Evolutionary conservation across 1,140 invertebrate species (phyloP), one percentile per base, ranked within the genome.

Genomic region (Drosophila serrata): DNA sequence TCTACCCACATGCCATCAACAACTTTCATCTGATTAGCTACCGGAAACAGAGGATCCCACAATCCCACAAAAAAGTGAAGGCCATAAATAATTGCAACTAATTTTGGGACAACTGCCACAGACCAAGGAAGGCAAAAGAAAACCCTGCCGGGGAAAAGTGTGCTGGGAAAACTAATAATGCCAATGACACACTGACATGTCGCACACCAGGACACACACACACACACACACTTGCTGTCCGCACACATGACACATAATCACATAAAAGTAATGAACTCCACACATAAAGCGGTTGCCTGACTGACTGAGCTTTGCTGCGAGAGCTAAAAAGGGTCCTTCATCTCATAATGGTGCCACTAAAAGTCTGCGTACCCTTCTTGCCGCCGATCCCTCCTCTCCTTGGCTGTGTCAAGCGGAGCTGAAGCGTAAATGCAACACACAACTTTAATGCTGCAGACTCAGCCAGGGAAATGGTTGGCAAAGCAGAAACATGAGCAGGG

Each of bases 191-290:
- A 84, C 60, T 79, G 62, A 55, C 67, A 68, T 59, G 56, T 59
- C 45, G 33, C 40, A 13, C 43, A 67, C 43, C 55, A 24, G 59
- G 29, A 17, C 57, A 43, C 24, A 59, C n/a, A 17, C 51, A 39
- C 29, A 43, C 39, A 22, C 24, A 53, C 27, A 56, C 22, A 33
- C 56, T 29, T 39, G 31, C 62, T 55, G 68, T 49, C 39, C 29
- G 67, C 58, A 46, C 73, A 68, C 75, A 82, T 79, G 80, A 80
- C 84, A 88, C 80, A 87, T 87, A 88, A 87, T 87, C 84, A 79
- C 85, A 88, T 88, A 84, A 88, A 88, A 84, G 80, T 90, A 88
- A 88, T 88, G 86, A 87, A 88, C 80, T 90, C 77, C 48, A 35
- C 63, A 70, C 75, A 86, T 82, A 86, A 87, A 87, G 70, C 63